Conservation (phyloP, 2,797 vertebrate species). For the Ceyx erithaca region DNA sequence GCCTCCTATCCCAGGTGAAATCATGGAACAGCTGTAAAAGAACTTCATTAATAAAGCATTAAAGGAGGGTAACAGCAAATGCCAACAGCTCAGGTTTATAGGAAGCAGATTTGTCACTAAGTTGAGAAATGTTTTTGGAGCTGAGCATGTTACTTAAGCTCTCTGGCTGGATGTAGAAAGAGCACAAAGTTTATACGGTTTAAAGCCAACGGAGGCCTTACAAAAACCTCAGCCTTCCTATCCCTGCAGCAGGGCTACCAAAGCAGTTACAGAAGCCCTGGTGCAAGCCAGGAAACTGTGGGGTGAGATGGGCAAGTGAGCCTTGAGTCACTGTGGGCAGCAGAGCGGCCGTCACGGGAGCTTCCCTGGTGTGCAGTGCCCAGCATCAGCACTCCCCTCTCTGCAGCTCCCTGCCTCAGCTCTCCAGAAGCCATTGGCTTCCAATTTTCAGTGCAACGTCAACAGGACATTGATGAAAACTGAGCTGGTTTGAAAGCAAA, state of each 20-base stretch:
- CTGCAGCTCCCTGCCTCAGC: not conserved
- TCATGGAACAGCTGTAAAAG: conserved; percentile 69
- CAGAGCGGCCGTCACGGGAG: not conserved
- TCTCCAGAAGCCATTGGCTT: not conserved
- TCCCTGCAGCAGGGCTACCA: not conserved
- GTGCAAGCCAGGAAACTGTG: not conserved
- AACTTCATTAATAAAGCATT: conserved; percentile 69
- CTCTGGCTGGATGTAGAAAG: conserved; percentile 15
- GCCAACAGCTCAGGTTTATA: conserved; percentile 65
- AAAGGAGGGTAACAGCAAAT: conserved; percentile 54
- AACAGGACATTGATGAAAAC: accelerated
- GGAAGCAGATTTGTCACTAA: conserved; percentile 66
- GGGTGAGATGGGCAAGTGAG: not conserved
- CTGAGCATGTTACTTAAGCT: conserved; percentile 7
- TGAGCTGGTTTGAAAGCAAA: not conserved
- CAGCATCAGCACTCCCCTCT: not conserved
- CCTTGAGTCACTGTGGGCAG: accelerated
- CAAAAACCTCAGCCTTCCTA: conserved; percentile 29
- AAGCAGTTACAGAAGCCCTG: not conserved
- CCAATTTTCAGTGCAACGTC: not conserved
- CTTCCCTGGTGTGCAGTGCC: not conserved
- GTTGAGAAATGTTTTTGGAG: conserved; percentile 45
- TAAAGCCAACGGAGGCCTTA: conserved; percentile 54
- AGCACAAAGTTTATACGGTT: conserved; percentile 11
- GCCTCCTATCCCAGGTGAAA: conserved; percentile 64